Conservation (phyloP, 2,888 invertebrate species). For the Leucoptera coffeella region DNA sequence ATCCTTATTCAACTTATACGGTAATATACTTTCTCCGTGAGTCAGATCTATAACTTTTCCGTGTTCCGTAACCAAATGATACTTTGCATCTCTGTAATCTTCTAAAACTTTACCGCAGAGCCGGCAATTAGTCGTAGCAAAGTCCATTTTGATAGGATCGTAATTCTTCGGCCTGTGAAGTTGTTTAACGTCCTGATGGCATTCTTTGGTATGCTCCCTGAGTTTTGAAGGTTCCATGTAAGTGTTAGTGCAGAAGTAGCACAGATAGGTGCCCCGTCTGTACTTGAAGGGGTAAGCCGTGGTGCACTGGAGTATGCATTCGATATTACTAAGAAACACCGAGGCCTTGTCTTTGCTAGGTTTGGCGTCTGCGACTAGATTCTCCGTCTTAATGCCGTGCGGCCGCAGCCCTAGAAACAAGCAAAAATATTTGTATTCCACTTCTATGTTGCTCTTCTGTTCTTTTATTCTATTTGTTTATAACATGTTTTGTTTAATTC, state of each 20-base stretch:
- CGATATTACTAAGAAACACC: conserved; percentile 33
- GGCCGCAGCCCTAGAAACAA: no score
- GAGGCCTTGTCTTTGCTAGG: no score
- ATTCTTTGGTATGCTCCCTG: conserved; percentile 21
- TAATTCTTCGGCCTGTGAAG: conserved; percentile 27
- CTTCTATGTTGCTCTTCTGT: no score
- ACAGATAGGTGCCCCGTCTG: conserved; percentile 32
- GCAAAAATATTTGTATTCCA: conserved; percentile 18
- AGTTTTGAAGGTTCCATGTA: conserved; percentile 36
- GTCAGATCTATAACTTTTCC: conserved; percentile 21
- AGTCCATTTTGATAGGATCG: conserved; percentile 39
- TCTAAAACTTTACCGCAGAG: conserved; percentile 18
- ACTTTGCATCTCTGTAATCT: conserved; percentile 23
- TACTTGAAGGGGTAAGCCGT: conserved; percentile 44
- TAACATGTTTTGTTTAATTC: no score
- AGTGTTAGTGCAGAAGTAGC: conserved; percentile 32
- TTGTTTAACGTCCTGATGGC: conserved; percentile 19
- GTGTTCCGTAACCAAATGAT: conserved; percentile 21
- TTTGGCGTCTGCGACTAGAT: no score
- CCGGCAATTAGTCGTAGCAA: conserved; percentile 22
- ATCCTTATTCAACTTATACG: conserved; percentile 32
- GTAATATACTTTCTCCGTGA: conserved; percentile 31
- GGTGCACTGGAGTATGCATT: conserved; percentile 22
- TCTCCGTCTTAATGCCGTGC: no score
- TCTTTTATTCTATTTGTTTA: no score